Percentiles rank a stretch among this genome's conserved stretches.
Conservation (phyloP, 1,140 invertebrate species). For the Drosophila carrolli region DNA sequence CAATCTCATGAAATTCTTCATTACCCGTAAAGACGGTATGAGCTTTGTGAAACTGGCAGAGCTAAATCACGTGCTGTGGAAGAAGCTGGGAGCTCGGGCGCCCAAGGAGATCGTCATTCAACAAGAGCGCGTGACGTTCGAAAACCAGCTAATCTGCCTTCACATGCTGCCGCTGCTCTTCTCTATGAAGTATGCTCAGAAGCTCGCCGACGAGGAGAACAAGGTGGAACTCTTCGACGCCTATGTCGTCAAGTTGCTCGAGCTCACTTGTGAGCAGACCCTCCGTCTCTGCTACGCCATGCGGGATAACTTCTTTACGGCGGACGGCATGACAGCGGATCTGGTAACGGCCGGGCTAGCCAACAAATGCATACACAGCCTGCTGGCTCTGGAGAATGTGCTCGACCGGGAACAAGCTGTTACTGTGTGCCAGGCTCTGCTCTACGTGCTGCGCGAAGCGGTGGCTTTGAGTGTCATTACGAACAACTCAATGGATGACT, state of each 20-base stretch:
- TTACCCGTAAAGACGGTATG: slow-evolving; percentile 76
- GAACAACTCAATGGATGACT: slow-evolving; percentile 45
- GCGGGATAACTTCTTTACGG: slow-evolving; percentile 77
- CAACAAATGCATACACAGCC: slow-evolving; percentile 87
- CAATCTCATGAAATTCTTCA: slow-evolving; percentile 86
- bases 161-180: slow-evolving; percentile 87
- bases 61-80: slow-evolving; percentile 82
- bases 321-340: slow-evolving; percentile 49
- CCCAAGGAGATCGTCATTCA: slow-evolving; percentile 79
- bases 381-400: slow-evolving; percentile 86
- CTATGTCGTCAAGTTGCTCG: slow-evolving; percentile 88
- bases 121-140: slow-evolving; percentile 83
- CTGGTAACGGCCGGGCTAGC: slow-evolving; percentile 86
- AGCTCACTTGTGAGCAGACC: slow-evolving; percentile 87
- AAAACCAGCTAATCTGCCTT: slow-evolving; percentile 86
- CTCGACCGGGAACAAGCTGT: slow-evolving; percentile 88
- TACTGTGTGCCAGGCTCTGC: slow-evolving; percentile 89
- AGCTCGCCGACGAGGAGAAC: slow-evolving; percentile 52
- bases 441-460: slow-evolving; percentile 88
- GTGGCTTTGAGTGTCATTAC: slow-evolving; percentile 57
- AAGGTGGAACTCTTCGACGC: slow-evolving; percentile 86
- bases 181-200: slow-evolving; percentile 84
- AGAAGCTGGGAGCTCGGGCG: slow-evolving; percentile 65
- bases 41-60: slow-evolving; percentile 82
- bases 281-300: slow-evolving; percentile 87